These are phyloP conservation scores for Drosophila triauraria DNA, from an alignment of 1,140 invertebrate genomes.

Conservation along the genomic window DNA sequence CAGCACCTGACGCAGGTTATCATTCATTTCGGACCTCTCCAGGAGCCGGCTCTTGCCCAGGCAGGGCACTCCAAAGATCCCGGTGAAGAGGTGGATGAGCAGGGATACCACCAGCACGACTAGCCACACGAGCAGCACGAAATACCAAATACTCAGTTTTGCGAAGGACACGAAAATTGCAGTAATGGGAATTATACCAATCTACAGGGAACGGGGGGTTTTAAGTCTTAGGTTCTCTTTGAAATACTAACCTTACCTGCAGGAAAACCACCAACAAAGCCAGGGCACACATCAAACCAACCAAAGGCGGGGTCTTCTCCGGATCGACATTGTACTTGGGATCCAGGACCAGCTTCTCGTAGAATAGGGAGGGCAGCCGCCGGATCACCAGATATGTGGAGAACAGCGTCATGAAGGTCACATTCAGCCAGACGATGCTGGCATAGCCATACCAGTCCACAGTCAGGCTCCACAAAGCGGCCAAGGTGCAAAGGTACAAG, in stretches of 20 bases:
- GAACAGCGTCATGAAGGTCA: conserved; percentile 40
- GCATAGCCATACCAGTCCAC: conserved; percentile 34
- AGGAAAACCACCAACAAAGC: conserved; percentile 43
- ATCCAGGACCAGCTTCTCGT: conserved; percentile 42
- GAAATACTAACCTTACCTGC: conserved; percentile 15
- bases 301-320: conserved; percentile 17
- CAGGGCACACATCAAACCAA: conserved; percentile 51
- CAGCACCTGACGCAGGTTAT: background rate
- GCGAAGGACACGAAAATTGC: conserved; percentile 40
- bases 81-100: background rate
- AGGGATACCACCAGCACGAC: background rate
- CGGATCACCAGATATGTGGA: conserved; percentile 46
- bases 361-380: conserved; percentile 40
- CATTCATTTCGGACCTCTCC: background rate
- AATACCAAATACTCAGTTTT: background rate
- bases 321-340: conserved; percentile 16
- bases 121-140: conserved; percentile 38
- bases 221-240: no score
- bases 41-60: conserved; percentile 30
- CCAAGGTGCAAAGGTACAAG: conserved; percentile 33
- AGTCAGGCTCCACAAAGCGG: conserved; percentile 26
- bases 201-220: background rate
- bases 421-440: conserved; percentile 42
- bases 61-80: conserved; percentile 25
- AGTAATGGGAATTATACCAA: conserved; percentile 44